Conservation (phyloP, 2,113 vertebrate species). For the Forbesichthys agassizii region DNA sequence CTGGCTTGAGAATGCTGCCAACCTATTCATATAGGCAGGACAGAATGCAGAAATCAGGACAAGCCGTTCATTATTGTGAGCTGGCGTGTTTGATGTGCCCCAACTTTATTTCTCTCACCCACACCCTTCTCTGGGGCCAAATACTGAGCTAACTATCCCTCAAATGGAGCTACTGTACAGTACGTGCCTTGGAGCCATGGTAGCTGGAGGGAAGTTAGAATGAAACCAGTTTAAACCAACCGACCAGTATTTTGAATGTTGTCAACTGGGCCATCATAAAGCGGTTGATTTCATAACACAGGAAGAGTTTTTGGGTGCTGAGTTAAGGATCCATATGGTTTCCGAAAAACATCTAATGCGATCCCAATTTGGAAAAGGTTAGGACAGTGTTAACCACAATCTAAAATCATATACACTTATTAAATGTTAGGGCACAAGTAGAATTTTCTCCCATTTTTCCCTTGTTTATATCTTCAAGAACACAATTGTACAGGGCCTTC, state of each 20-base stretch:
- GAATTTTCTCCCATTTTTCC: too few species aligned
- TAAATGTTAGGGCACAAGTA: too few species aligned
- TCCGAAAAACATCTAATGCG: too few species aligned
- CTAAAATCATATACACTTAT: too few species aligned
- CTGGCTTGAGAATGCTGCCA: slow-evolving; percentile 36
- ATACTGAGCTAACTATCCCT: slow-evolving; percentile 25
- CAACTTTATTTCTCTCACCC: slow-evolving; percentile 3
- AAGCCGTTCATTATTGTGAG: slow-evolving; percentile 36
- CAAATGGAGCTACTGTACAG: slow-evolving; percentile 7
- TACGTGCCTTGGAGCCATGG: slow-evolving; percentile 2
- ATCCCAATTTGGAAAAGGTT: too few species aligned
- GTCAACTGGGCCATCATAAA: slow-evolving; percentile 24
- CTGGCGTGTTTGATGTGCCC: slow-evolving; percentile 38
- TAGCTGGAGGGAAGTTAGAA: slow-evolving; percentile 13
- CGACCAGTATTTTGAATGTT: neutral
- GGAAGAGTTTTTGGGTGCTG: slow-evolving; percentile 26
- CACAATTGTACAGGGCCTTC: too few species aligned
- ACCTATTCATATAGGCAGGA: slow-evolving; percentile 53
- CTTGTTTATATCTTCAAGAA: too few species aligned
- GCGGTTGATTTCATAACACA: slow-evolving; percentile 34
- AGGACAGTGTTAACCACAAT: too few species aligned
- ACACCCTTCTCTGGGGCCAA: slow-evolving; percentile 12
- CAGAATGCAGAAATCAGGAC: slow-evolving; percentile 42
- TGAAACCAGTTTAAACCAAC: neutral
- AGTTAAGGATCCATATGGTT: neutral